Evolutionary conservation across 2,797 vertebrate species (phyloP).

Genomic region (Eleutherodactylus coqui): DNA sequence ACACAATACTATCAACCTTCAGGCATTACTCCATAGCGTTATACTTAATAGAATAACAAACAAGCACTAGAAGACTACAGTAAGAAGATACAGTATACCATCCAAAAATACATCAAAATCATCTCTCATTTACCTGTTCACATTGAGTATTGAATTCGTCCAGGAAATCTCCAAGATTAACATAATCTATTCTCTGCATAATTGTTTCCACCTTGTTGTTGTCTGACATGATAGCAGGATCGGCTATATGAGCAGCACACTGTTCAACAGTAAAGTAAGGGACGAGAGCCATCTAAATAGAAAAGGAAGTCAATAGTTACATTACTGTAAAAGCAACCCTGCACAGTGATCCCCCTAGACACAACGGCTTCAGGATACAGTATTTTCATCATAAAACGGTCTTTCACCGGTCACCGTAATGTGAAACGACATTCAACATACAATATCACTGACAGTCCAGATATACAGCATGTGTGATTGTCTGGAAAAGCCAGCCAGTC

Average conservation of each 20-base stretch:
- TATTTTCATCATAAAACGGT: no score
- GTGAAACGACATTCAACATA: no score
- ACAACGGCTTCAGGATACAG: no score
- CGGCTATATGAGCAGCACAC: constrained; percentile 55
- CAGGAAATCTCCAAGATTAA: constrained; percentile 60
- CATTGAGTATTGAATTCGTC: constrained; percentile 60
- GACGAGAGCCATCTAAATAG: constrained; percentile 30
- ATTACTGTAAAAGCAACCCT: not conserved
- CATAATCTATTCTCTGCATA: constrained; percentile 48
- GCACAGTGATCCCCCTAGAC: no score
- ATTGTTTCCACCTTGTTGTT: constrained; percentile 57
- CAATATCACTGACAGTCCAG: no score
- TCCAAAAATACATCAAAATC: not conserved
- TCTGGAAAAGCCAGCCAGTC: no score
- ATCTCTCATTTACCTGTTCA: constrained; percentile 55
- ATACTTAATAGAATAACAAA: not conserved
- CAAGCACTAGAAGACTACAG: not conserved
- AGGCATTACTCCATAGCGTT: not conserved
- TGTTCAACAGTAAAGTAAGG: constrained; percentile 47
- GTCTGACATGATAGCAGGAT: constrained; percentile 27
- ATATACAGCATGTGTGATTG: no score
- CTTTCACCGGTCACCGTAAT: no score
- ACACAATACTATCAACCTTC: not conserved
- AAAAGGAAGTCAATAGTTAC: not conserved
- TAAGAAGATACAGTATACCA: not conserved